Conservation (phyloP, 1,140 invertebrate genomes). For the Hycleus cichorii region DNA sequence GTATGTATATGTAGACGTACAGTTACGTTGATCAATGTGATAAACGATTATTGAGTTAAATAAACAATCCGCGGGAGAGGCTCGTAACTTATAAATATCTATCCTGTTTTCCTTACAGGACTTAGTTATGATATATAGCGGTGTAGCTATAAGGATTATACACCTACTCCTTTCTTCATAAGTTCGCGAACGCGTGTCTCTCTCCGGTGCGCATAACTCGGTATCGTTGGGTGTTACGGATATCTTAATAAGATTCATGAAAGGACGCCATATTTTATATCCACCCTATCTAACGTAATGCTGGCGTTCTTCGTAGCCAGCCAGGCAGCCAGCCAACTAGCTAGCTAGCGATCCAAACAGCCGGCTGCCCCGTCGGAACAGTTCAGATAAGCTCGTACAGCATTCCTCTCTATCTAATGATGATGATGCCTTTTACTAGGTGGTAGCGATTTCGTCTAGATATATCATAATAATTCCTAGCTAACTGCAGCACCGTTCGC, state of each 20-base stretch:
- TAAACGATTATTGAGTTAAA: constrained; percentile 44
- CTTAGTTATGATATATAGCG: constrained; percentile 43
- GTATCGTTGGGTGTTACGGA: constrained; percentile 45
- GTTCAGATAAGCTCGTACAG: constrained; percentile 30
- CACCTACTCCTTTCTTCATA: constrained; percentile 45
- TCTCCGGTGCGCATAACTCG: constrained; percentile 33
- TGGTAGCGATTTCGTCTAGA: constrained; percentile 43
- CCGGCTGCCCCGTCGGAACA: constrained; percentile 24
- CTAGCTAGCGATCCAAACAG: too few species aligned
- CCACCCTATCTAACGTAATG: constrained; percentile 43
- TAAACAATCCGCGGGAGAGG: constrained; percentile 39
- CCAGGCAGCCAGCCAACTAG: too few species aligned
- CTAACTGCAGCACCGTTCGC: constrained; percentile 40
- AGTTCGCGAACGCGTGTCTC: constrained; percentile 36
- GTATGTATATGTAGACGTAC: too few species aligned
- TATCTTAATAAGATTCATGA: constrained; percentile 67
- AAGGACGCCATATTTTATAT: constrained; percentile 63
- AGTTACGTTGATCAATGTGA: constrained; percentile 27
- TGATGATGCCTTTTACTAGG: constrained; percentile 25
- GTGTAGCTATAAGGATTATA: constrained; percentile 44
- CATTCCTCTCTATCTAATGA: constrained; percentile 26
- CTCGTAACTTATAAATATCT: constrained; percentile 43
- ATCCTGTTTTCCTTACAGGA: constrained; percentile 44
- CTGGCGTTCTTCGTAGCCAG: constrained; percentile 23
- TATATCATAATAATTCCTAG: constrained; percentile 49